Evolutionary conservation across 2,797 vertebrate genomes (phyloP).

Genomic region (Gadopsis bispinosus): DNA sequence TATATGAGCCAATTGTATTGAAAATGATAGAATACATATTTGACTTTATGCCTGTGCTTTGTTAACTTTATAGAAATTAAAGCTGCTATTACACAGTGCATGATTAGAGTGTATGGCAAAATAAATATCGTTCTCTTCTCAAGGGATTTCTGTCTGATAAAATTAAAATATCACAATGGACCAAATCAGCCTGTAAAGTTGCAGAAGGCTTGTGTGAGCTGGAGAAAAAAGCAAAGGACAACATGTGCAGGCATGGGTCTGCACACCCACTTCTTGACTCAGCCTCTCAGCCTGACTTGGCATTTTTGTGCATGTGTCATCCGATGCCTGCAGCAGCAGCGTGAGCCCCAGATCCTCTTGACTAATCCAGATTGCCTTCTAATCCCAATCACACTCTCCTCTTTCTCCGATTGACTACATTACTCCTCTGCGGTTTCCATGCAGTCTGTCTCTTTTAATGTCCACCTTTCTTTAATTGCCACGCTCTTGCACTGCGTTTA

Average conservation of each 20-base stretch:
- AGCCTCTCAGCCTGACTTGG: slow-evolving; percentile 53
- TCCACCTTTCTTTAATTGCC: background rate
- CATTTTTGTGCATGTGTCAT: slow-evolving; percentile 62
- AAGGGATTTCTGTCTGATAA: slow-evolving; percentile 52
- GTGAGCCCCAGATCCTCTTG: slow-evolving; percentile 47
- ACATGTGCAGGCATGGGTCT: background rate
- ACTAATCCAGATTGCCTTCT: slow-evolving; percentile 71
- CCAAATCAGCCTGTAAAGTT: slow-evolving; percentile 11
- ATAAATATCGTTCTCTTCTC: slow-evolving; percentile 32
- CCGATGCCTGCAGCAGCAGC: slow-evolving; percentile 46
- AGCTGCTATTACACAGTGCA: slow-evolving; percentile 52
- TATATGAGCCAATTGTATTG: slow-evolving; percentile 65
- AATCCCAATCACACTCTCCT: slow-evolving; percentile 59
- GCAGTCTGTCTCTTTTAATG: slow-evolving; percentile 4
- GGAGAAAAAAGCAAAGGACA: slow-evolving; percentile 14
- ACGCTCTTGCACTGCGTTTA: background rate
- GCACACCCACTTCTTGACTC: slow-evolving; percentile 19
- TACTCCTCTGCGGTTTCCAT: slow-evolving; percentile 39
- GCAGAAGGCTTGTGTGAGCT: background rate
- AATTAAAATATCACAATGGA: slow-evolving; percentile 38
- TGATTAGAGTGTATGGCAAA: slow-evolving; percentile 43
- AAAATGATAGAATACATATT: slow-evolving; percentile 68
- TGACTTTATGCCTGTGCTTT: slow-evolving; percentile 59
- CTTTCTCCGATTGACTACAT: slow-evolving; percentile 52
- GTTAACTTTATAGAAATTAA: slow-evolving; percentile 61